Evolutionary conservation across 2,888 invertebrate species (phyloP).

Genomic region (Octodonta nipae): DNA sequence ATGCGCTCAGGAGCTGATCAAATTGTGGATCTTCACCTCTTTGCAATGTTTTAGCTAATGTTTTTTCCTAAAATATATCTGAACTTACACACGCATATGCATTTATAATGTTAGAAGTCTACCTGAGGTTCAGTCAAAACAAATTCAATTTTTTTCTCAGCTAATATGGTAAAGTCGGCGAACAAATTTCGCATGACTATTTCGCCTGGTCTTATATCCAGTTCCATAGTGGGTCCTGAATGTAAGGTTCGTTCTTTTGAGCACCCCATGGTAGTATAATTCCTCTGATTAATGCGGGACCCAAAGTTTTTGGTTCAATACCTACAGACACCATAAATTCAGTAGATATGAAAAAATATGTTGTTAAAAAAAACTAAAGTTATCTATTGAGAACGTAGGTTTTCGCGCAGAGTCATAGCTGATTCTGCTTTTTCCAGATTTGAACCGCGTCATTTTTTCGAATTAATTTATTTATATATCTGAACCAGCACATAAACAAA

Average conservation of each 20-base stretch:
- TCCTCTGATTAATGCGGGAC: constrained; percentile 32
- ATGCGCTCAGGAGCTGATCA: constrained; percentile 82
- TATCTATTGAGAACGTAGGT: too few relatives aligned
- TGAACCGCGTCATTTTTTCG: too few relatives aligned
- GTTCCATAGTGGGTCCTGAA: constrained; percentile 38
- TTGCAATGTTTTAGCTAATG: constrained; percentile 88
- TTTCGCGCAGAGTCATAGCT: too few relatives aligned
- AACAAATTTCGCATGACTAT: constrained; percentile 92
- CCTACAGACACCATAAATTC: constrained; percentile 12
- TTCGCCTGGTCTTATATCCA: constrained; percentile 76
- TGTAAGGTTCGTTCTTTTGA: constrained; percentile 49
- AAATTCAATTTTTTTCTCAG: constrained; percentile 89
- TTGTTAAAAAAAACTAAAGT: too few relatives aligned
- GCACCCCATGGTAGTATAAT: constrained; percentile 74
- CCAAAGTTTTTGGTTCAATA: constrained; percentile 14
- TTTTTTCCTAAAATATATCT: constrained; percentile 56
- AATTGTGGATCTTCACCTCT: constrained; percentile 91
- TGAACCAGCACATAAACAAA: too few relatives aligned
- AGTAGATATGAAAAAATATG: too few relatives aligned
- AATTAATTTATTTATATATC: too few relatives aligned
- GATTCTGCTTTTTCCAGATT: too few relatives aligned
- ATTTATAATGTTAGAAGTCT: constrained; percentile 18
- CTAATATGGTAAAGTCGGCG: constrained; percentile 85
- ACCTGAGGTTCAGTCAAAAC: constrained; percentile 85
- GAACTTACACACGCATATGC: not conserved